phyloP scores from a whole-genome alignment of 2,113 vertebrate species.

The Loxodonta africana region DNA sequence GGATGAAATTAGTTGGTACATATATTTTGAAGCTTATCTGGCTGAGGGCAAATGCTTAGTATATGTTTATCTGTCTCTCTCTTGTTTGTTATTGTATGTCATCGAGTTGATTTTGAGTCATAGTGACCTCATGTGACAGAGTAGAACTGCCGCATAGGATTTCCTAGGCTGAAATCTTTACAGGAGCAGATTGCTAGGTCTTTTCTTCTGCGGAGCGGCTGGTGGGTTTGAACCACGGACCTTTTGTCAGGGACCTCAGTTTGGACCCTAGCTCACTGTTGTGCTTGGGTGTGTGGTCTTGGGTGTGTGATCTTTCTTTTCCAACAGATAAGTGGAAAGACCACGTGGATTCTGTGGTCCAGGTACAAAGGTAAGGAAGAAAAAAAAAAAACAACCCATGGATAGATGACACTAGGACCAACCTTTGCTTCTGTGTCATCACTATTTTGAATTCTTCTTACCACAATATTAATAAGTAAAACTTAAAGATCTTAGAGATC shows the following conservation, averaged over 20 bases:
- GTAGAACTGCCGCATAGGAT: too few relatives aligned
- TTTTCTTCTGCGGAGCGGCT: neutral
- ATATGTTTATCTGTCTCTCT: neutral
- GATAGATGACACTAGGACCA: neutral
- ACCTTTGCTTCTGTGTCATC: neutral
- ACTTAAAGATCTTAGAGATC: neutral
- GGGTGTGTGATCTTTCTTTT: neutral
- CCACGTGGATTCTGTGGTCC: neutral
- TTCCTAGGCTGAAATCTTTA: neutral
- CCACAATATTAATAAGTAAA: neutral
- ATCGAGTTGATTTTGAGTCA: neutral
- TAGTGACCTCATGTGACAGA: neutral
- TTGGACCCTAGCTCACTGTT: neutral
- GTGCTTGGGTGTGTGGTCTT: neutral
- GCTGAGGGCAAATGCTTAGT: neutral
- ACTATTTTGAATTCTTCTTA: neutral
- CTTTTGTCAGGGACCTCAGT: neutral
- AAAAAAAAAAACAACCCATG: neutral
- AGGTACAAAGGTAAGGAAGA: slow-evolving; percentile 8
- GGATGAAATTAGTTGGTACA: neutral
- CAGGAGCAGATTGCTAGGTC: neutral
- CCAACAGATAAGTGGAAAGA: neutral
- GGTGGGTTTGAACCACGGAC: neutral
- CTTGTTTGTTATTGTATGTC: neutral
- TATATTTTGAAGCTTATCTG: neutral